Evolutionary conservation across 2,888 invertebrate genomes (phyloP), one percentile per base, ranked within the genome.

Genomic region (Ennomos quercinarius): DNA sequence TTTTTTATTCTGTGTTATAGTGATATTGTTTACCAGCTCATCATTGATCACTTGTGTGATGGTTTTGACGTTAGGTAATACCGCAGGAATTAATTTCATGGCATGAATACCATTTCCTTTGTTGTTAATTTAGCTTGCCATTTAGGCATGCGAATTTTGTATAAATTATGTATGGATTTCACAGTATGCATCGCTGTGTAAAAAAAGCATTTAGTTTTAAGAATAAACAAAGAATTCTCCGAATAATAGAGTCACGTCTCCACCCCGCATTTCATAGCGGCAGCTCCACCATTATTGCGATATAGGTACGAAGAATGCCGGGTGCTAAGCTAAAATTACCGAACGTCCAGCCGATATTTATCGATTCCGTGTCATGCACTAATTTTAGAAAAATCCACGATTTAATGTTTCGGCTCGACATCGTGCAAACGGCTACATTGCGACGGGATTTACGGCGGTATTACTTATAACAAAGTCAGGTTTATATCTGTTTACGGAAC

Each of bases 281-380:
- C 42, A 27, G 11, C 34, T 52, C 53, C 36, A 44, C 44, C 50
- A 60, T 67, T 66, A 68, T 71, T 65, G 62, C 68, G 53, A 62
- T 58, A 51, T 61, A 57, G 70, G 60, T 11, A 51, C 61, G 63
- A 64, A 67, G 70, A 70, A 68, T 69, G 69, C 63, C 68, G 62
- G 72, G 62, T 63, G 63, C 56, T 64, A 69, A 70, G 77, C 78
- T 80, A 81, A 77, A 77, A 77, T 79, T 76, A 77, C 61, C 77
- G 68, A 63, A 68, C 48, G 51, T 48, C 61, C 64, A 74, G 57
- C 73, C 78, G 81, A 74, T 80, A 82, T 75, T 78, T 83, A 86
- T 86, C 78, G 85, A 84, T 86, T 82, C 75, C 74, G 71, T 82
- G 81, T 80, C 83, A 77, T 75, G 76, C 75, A 83, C 84, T 86